Evolutionary conservation across 2,113 vertebrate genomes (phyloP), one percentile per base, ranked within the genome.

Genomic region (Nerophis ophidion): DNA sequence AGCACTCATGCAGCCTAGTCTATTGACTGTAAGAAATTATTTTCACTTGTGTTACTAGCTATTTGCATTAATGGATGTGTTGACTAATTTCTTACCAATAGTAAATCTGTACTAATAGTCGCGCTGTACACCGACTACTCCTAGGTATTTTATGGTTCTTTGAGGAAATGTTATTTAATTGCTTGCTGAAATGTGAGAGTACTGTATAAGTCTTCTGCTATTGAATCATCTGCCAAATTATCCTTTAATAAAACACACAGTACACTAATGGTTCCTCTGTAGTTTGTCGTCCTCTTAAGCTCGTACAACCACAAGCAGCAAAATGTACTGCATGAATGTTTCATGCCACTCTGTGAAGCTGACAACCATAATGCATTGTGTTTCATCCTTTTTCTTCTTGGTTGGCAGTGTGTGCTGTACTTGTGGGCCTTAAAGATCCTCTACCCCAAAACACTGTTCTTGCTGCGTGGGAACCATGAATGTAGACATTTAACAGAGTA

Each of bases 401-500:
- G 48, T 81, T 15, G 65, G 72, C 89, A 99, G 95, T 99, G 96
- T 92, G 95, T 99, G 92, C 93, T 99, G 88, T 98, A 99, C 89
- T 91, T 99, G 88, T 99, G 96, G 96, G 96, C 96, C 90, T 95
- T 99, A 93, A 99, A 99, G 95, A 97, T 98, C 87, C 94, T 99
- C 84, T 99, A 99, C 86, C 95, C 96, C 77, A 98, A 96, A 95
- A 99, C 96, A 90, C 93, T 99, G 91, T 99, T 99, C 93, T 92
- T 99, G 93, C 95, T 99, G 84, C 95, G 95, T 86, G 95, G 96
- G 92, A 99, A 99, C 83, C 96, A 99, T 90, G 95, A 99, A 96
- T 99, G 96, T 95, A 95, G 96, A 96, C 95, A 99, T 92, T 93
- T 99, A 93, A 99, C 95, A 91, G 96, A 98, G 87, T 98, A 98